Evolutionary conservation across 1,140 invertebrate genomes (phyloP).

Genomic region (Belonocnema kinseyi): DNA sequence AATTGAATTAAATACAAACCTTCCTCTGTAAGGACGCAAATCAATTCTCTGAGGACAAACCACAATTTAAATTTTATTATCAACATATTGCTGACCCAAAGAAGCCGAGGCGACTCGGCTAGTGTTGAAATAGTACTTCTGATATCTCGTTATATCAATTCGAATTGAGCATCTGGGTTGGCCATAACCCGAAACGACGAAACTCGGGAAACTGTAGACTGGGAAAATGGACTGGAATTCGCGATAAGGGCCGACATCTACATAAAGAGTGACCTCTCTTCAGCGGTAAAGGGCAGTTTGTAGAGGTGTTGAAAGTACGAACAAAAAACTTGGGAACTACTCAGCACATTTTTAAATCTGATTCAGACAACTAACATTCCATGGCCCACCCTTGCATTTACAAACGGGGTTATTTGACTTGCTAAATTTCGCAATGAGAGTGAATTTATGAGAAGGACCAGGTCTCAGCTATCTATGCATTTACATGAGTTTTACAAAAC

Average conservation of each 20-base stretch:
- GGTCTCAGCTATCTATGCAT: slow-evolving; percentile 21
- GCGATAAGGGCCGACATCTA: slow-evolving; percentile 67
- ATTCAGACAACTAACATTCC: slow-evolving; percentile 39
- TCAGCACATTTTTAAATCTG: slow-evolving; percentile 48
- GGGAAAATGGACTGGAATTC: slow-evolving; percentile 71
- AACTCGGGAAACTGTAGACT: slow-evolving; percentile 21
- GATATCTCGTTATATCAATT: slow-evolving; percentile 25
- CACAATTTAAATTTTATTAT: too few relatives aligned
- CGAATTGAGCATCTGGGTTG: slow-evolving; percentile 30
- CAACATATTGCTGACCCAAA: too few relatives aligned
- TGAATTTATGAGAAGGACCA: slow-evolving; percentile 10
- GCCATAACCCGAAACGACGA: slow-evolving; percentile 23
- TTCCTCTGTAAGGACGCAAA: too few relatives aligned
- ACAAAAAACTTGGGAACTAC: slow-evolving; percentile 35
- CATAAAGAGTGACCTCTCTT: slow-evolving; percentile 41
- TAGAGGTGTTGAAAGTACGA: slow-evolving; percentile 17
- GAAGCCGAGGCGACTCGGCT: too few relatives aligned
- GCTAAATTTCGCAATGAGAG: slow-evolving; percentile 29
- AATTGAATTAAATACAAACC: too few relatives aligned
- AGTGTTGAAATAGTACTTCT: slow-evolving; percentile 6
- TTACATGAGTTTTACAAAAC: slow-evolving; percentile 28
- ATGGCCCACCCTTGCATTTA: slow-evolving; percentile 26
- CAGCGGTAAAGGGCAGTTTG: slow-evolving; percentile 5
- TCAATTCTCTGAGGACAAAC: too few relatives aligned
- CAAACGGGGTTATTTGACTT: slow-evolving; percentile 19